Evolutionary conservation across 2,797 vertebrate genomes (phyloP), one percentile per base, ranked within the genome.

Genomic region (Eremophila alpestris): DNA sequence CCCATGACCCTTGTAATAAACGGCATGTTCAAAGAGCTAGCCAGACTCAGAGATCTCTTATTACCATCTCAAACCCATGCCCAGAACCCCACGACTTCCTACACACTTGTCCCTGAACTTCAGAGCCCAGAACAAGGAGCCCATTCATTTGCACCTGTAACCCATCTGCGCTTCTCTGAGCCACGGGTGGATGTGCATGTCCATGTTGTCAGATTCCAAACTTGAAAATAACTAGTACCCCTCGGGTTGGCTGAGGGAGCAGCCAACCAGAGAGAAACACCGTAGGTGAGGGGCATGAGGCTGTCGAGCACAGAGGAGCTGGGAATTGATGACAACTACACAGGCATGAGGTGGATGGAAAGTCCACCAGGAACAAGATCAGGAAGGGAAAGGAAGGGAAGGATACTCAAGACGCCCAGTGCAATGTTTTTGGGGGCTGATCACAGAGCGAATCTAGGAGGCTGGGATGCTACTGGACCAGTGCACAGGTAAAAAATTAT

Each of bases 251-350:
- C 87, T 20, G 45, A 40, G 59, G 41, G 38, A 76, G 41, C 54
- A 30, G 38, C 30, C 65, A 48, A 4, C 9, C 41, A 27, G 63
- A 0, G 3, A 59, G 32, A 64, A 60, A 45, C 2, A 0, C n/a
- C 0, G 0, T 0, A 4, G 48, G 21, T 0, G 0, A 63, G 21
- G 68, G 48, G 21, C 56, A 49, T 15, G 11, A 56, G 52, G 59
- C 49, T 63, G 52, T 8, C 0, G 1, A 40, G 56, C n/a, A 67
- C 36, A 45, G 19, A 55, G 62, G 36, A 81, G 16, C 5, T 3
- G 38, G 16, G 62, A 67, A 67, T 1, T 36, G 30, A 27, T 22
- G 40, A 27, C 4, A 6, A 11, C 22, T 0, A 2, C 65, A 23
- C 32, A 82, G 49, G 45, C 18, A 20, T 0, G 6, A 86, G 12